Evolutionary conservation across 2,797 vertebrate species (phyloP).

Genomic region (Melanotaenia nigrans): DNA sequence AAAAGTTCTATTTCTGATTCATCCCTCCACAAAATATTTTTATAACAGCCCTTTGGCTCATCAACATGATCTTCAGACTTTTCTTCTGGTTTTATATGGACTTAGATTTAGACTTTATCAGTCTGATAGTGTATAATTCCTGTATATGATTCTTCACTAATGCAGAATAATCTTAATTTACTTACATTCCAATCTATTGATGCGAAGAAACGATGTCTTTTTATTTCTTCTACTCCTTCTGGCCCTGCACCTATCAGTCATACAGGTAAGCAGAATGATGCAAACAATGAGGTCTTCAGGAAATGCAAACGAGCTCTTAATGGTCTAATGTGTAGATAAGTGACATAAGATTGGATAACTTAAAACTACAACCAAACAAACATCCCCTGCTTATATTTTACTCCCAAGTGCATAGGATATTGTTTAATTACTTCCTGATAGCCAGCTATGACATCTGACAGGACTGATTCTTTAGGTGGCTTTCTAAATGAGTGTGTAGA

Average conservation of each 20-base stretch:
- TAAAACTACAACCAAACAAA: no score
- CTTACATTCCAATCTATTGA: constrained; percentile 88
- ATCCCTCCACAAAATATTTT: no score
- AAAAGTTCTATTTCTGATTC: no score
- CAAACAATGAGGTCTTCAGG: no score
- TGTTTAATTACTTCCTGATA: no score
- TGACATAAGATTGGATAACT: neutral
- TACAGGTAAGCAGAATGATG: constrained; percentile 27
- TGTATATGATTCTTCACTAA: neutral
- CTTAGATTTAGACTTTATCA: neutral
- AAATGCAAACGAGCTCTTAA: neutral
- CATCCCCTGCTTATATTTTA: no score
- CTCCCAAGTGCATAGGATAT: no score
- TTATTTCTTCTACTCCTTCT: constrained; percentile 88
- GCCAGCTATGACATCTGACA: no score
- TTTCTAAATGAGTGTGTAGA: no score
- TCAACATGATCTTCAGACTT: neutral
- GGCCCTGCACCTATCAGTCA: constrained; percentile 82
- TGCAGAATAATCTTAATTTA: constrained; percentile 17
- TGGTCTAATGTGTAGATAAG: neutral
- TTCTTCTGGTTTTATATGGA: neutral
- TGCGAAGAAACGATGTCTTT: constrained; percentile 85
- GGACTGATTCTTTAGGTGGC: no score
- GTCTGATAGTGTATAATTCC: neutral
- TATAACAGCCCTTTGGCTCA: no score